Base-by-base conservation (phyloP, 2,797 vertebrate species). In the Syndactyla subalaris region DNA sequence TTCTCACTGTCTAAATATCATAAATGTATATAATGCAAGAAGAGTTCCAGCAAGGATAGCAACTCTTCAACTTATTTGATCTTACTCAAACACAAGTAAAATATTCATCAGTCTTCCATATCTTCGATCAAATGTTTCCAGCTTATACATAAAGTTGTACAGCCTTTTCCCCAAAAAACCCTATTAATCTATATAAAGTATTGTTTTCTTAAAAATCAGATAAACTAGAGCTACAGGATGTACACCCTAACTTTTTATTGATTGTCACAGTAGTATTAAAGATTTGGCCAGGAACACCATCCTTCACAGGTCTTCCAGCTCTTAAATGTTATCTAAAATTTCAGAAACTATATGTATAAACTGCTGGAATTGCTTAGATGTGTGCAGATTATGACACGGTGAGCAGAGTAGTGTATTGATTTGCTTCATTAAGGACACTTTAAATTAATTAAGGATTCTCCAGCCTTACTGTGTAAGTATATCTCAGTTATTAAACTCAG, bases 81-180 rank as follows among this genome's bases (percentile, higher is more conserved):
- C 10, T 8, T 74, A 20, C 13, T 43, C 12, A 48, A 58, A 32
- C 8, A 15, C 3, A 49, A 18, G 3, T 29, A 21, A 32, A 55
- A 41, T 59, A 38, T 55, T 85, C 2, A 23, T 18, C 34, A 48
- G 10, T 34, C 4, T 63, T 67, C 9, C 1, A 1, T 36, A 27
- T 21, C 9, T 48, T 39, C 39, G 12, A 20, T 39, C 59, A 61
- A 39, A 39, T 39, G 19, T 27, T 41, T 61, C 26, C 27, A 61
- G 12, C 27, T 39, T 39, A 20, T 30, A 61, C 19, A 27, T 61
- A 29, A 61, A 39, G 27, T 39, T 30, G 2, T 8, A 5, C 9
- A 6, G 1, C 14, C 5, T 36, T 70, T 72, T 32, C 4, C 0
- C 3, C 8, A 34, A 29, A 26, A 41, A 8, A 2, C 8, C 7